phyloP scores from a whole-genome alignment of 2,888 invertebrate genomes.

The Deilephila porcellus region DNA sequence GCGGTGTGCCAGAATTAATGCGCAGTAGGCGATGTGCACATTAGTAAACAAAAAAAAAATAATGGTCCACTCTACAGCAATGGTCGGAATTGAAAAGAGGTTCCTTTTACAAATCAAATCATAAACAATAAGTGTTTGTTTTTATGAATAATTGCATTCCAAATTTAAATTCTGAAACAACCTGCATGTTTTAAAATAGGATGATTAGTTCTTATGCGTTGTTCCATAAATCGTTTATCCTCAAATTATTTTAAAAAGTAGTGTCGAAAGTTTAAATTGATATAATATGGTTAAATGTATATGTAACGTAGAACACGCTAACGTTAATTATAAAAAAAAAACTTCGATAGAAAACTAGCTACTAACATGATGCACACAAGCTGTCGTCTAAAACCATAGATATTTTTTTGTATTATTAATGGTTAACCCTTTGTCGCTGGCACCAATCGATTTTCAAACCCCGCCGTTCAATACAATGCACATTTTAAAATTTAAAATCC shows the following conservation, averaged over 20 bases:
- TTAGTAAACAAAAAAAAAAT: conserved; percentile 17
- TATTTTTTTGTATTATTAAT: conserved; percentile 77
- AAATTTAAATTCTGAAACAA: background rate
- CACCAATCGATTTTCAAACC: conserved; percentile 82
- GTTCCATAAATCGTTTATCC: too few species aligned
- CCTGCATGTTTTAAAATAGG: too few species aligned
- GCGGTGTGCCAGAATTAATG: conserved; percentile 65
- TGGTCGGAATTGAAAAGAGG: background rate
- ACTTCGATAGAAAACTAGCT: conserved; percentile 17
- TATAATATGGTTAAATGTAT: too few species aligned
- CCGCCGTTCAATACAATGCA: conserved; percentile 80
- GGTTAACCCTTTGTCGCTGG: conserved; percentile 80
- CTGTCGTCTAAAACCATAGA: conserved; percentile 77
- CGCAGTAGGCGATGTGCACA: conserved; percentile 61
- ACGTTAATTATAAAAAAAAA: background rate
- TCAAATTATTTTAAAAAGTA: too few species aligned
- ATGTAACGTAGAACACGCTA: background rate
- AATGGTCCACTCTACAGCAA: too few species aligned
- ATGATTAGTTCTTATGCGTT: too few species aligned
- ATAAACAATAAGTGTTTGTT: background rate
- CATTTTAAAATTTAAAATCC: conserved; percentile 85
- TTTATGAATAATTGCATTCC: background rate
- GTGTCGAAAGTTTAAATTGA: too few species aligned
- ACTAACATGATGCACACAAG: conserved; percentile 57
- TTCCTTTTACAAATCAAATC: background rate